A percentile compares a stretch with the other conserved stretches of the same genome.
Evolutionary conservation across 1,140 invertebrate species (phyloP).

Genomic region (Conus ventricosus): DNA sequence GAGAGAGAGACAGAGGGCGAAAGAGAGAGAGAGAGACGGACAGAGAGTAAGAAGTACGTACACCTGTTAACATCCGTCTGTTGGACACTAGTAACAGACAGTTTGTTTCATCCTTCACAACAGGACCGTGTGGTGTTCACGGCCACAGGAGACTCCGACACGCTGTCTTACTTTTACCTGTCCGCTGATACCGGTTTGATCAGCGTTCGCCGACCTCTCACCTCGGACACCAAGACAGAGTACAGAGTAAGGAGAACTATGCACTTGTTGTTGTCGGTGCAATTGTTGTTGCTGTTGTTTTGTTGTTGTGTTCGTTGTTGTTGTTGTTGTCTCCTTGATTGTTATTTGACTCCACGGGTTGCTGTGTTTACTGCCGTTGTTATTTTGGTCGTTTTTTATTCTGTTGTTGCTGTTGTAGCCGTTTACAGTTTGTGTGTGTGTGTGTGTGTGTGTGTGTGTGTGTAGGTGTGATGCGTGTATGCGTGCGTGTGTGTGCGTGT

Average conservation of each 20-base stretch:
- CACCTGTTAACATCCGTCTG: background rate
- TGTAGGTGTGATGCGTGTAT: background rate
- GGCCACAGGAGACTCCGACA: conserved; percentile 40
- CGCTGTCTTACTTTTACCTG: conserved; percentile 49
- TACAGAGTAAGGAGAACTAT: conserved; percentile 46
- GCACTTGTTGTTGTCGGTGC: background rate
- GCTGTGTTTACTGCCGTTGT: background rate
- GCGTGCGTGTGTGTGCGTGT: background rate
- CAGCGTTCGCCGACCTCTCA: conserved; percentile 47
- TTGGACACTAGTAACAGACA: too few species aligned
- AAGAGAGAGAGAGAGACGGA: too few species aligned
- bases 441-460: background rate
- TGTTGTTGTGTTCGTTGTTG: background rate
- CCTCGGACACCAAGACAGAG: conserved; percentile 31
- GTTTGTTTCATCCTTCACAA: background rate
- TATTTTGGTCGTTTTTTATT: too few species aligned
- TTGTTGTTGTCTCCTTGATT: background rate
- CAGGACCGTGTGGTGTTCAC: conserved; percentile 54
- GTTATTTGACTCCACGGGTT: background rate
- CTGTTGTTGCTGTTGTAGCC: too few species aligned
- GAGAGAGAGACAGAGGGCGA: too few species aligned
- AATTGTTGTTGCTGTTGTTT: background rate
- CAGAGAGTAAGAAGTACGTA: too few species aligned
- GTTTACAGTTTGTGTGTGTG: too few species aligned
- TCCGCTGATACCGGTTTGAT: conserved; percentile 47